Evolutionary conservation across 2,888 invertebrate species (phyloP), one percentile per base, ranked within the genome.

Genomic region (Amblyteles armatorius): DNA sequence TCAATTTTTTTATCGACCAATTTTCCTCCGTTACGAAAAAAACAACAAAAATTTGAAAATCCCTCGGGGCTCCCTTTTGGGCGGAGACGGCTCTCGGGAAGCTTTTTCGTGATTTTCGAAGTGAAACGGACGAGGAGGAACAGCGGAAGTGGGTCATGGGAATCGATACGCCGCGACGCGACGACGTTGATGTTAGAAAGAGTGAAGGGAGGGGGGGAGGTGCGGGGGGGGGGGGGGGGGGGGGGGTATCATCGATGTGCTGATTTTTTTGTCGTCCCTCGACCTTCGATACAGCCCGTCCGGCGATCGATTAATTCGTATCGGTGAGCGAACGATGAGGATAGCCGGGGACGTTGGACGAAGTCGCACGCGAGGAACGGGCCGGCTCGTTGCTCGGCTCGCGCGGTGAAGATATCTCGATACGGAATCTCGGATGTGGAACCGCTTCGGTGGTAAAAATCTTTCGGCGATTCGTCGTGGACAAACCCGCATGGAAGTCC

Each of bases 91-190:
- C 2, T 11, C 4, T 13, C 67, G 74, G 63, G 13, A 5, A 19
- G 13, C 13, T 71, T 55, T 78, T 63, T 60, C 16, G 60, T 19
- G 71, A 68, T 67, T 77, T 84, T 78, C 22, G 7, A 44, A 29
- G 40, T 60, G 52, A 57, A 48, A 69, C 44, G 48, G 65, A 26
- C 9, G n/a, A 13, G 55, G 44, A 57, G 67, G 67, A 79, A 69
- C 60, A 63, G 67, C 11, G 55, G 69, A 83, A 84, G 81, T 84
- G 79, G 84, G 84, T 84, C 84, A 84, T 79, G 84, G 82, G 82
- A 84, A 84, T 84, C 84, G 84, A 84, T 84, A 84, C 65, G 76
- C 52, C 78, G 69, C 82, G 84, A 71, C 82, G 82, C 65, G 71
- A 76, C 74, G 16, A 67, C 73, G 79, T 83, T 79, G 71, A 79